Base-by-base conservation (phyloP, 2,888 invertebrate genomes). In the Elegia similella region DNA sequence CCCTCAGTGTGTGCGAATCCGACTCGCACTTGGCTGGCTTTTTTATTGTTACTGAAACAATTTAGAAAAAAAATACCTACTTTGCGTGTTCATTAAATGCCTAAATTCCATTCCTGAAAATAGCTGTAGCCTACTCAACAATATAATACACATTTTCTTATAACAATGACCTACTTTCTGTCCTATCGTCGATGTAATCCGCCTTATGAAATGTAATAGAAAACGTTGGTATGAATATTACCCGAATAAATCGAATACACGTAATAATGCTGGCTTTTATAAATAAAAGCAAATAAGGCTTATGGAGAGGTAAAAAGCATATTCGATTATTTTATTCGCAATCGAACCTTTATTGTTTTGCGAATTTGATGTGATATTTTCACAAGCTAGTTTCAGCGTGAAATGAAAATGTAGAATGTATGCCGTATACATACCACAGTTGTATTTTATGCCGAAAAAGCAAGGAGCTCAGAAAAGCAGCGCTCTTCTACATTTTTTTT, bases 81-180 rank as follows among this genome's bases (percentile, higher is more conserved):
- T 34, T 30, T 43, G 43, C 44, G 43, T 44, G 43, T 15, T 47
- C 32, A 47, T 55, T 47, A 46, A 56, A 56, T 50, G 15, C 15
- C 15, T 34, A 13, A 59, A 52, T 52, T 59, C 32, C n/a, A 8
- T 13, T 46, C 47, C 32, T 16, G 10, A 43, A 50, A 53, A 47
- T n/a, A 54, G 59, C n/a, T 55, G 52, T 16, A 57, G 53, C 61
- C 59, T 56, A 62, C 59, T 52, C 50, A 56, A 62, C 61, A 56
- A 57, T 59, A 59, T 59, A 59, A 54, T 50, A 57, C 44, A 43
- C 10, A 46, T 46, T 62, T 62, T 58, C 59, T 55, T 59, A 61
- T 65, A 67, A 69, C 68, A 69, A 70, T 73, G 72, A 67, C 75
- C 75, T 71, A 75, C 68, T 75, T 79, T 65, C 46, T 59, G 46